These are phyloP conservation scores for Hydraecia micacea DNA, from an alignment of 2,888 invertebrate genomes.

Conservation along the genomic window DNA sequence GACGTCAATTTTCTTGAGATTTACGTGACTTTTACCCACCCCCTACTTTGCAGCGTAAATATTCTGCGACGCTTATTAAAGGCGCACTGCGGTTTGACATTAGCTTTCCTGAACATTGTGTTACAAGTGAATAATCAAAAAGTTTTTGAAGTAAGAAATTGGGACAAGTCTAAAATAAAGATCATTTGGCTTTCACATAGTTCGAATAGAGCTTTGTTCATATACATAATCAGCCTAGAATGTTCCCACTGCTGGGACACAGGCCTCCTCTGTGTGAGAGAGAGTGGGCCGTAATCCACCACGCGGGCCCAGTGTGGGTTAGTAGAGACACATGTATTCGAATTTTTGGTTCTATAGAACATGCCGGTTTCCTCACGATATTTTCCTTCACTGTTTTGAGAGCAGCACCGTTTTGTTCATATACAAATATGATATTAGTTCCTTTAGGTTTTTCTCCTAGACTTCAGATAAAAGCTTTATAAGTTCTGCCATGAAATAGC, in stretches of 20 bases:
- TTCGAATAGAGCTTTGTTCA: neutral
- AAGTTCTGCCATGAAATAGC: neutral
- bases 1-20: slow-evolving; percentile 82
- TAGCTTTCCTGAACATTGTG: slow-evolving; percentile 27
- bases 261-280: too few species aligned
- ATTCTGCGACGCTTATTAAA: slow-evolving; percentile 71
- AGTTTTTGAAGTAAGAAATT: slow-evolving; percentile 5
- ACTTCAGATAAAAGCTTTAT: neutral
- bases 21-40: slow-evolving; percentile 75
- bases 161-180: neutral
- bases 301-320: too few species aligned
- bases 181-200: neutral
- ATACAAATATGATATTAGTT: too few species aligned
- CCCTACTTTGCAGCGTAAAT: slow-evolving; percentile 66
- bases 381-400: too few species aligned
- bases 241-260: too few species aligned
- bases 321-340: too few species aligned
- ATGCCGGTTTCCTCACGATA: too few species aligned
- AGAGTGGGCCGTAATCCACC: too few species aligned
- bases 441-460: neutral
- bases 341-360: too few species aligned
- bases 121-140: slow-evolving; percentile 7
- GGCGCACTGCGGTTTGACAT: slow-evolving; percentile 46
- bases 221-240: too few species aligned
- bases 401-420: neutral